Evolutionary conservation across 2,797 vertebrate genomes (phyloP).

Genomic region (Thalassophryne amazonica): DNA sequence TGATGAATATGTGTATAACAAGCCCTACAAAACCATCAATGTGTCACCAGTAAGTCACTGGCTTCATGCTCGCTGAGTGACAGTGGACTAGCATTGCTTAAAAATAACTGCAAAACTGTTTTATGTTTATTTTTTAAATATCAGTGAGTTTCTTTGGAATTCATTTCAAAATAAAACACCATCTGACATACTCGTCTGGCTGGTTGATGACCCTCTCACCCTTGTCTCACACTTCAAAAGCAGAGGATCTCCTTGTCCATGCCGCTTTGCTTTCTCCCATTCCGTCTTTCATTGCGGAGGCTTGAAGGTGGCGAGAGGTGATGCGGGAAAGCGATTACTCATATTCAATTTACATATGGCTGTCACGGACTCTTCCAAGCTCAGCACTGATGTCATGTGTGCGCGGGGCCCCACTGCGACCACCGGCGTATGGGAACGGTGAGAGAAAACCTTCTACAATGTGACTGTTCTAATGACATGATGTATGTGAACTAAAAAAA

Average conservation of each 20-base stretch:
- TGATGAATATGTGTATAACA: too few relatives aligned
- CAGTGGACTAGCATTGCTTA: background rate
- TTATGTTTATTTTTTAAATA: background rate
- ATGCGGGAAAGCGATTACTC: conserved; percentile 74
- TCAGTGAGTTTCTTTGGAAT: background rate
- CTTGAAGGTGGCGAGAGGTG: conserved; percentile 66
- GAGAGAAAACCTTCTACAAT: conserved; percentile 3
- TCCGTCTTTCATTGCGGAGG: conserved; percentile 65
- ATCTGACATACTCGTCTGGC: conserved; percentile 13
- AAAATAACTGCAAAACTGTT: background rate
- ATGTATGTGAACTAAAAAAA: too few relatives aligned
- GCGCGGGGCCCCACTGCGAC: conserved; percentile 49
- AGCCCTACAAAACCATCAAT: background rate
- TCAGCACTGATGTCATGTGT: conserved; percentile 69
- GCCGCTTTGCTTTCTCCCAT: conserved; percentile 10
- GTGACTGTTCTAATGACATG: conserved; percentile 28
- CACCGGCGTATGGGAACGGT: conserved; percentile 55
- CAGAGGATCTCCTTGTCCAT: conserved; percentile 24
- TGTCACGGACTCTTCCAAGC: conserved; percentile 65
- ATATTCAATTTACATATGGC: conserved; percentile 82
- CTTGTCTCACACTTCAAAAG: conserved; percentile 53
- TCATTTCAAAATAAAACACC: background rate
- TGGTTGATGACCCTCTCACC: conserved; percentile 27
- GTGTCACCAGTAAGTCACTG: background rate
- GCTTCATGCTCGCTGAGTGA: conserved; percentile 1